Conservation (phyloP, 1,140 invertebrate genomes). For the Scaptomyza montana region DNA sequence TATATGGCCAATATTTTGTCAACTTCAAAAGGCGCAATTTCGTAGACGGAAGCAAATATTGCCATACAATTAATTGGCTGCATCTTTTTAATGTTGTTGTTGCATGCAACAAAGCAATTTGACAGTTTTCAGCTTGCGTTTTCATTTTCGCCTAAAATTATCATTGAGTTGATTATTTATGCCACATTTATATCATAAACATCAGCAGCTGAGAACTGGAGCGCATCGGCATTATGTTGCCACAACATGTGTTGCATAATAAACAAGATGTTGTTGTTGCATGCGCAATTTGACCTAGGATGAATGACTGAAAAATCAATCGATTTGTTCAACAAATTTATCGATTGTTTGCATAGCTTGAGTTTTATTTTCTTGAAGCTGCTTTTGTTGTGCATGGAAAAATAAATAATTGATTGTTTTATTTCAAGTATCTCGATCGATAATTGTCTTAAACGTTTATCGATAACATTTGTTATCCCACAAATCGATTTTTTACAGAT, state of each 20-base stretch:
- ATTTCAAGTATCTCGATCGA: too few species aligned
- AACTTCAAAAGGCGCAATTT: slow-evolving; percentile 35
- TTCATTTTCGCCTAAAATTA: slow-evolving; percentile 25
- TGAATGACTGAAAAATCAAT: neutral
- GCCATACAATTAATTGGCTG: slow-evolving; percentile 39
- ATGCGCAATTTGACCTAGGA: too few species aligned
- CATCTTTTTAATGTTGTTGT: slow-evolving; percentile 22
- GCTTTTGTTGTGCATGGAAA: too few species aligned
- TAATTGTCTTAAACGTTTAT: too few species aligned
- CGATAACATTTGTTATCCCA: too few species aligned
- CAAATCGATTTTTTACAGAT: too few species aligned
- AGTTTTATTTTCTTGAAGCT: too few species aligned
- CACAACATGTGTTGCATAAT: slow-evolving; percentile 38
- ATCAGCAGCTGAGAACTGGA: slow-evolving; percentile 52
- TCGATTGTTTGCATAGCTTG: too few species aligned
- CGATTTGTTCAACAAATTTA: neutral
- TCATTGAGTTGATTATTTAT: slow-evolving; percentile 14
- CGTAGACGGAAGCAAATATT: slow-evolving; percentile 30
- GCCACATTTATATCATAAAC: slow-evolving; percentile 17
- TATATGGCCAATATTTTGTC: slow-evolving; percentile 9
- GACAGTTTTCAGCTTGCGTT: slow-evolving; percentile 41
- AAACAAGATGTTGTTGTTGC: slow-evolving; percentile 36
- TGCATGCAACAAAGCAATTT: slow-evolving; percentile 50
- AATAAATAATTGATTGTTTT: too few species aligned
- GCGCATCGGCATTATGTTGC: slow-evolving; percentile 65